Conservation (phyloP, 2,888 invertebrate genomes). For the Pseudolycoriella hygida region DNA sequence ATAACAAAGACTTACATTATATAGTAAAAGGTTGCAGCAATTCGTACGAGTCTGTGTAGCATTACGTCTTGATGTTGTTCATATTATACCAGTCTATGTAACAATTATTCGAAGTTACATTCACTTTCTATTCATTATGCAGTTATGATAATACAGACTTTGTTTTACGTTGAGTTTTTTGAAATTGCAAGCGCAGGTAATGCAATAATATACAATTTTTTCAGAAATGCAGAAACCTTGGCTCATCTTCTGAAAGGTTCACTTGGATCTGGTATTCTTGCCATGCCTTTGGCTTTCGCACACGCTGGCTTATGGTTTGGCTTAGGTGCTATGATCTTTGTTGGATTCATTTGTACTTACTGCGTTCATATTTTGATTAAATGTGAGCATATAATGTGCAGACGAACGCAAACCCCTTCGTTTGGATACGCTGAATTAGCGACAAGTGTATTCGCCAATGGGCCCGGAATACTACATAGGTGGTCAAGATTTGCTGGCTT, state of each 20-base stretch:
- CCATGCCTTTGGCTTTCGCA: conserved; percentile 75
- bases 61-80: no score
- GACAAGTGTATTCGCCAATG: conserved; percentile 71
- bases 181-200: no score
- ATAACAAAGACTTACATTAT: no score
- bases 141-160: no score
- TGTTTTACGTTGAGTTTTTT: no score
- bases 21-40: no score
- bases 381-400: conserved; percentile 63
- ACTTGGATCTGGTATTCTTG: conserved; percentile 88
- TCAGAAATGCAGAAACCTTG: conserved; percentile 73
- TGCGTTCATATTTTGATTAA: conserved; percentile 88
- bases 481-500: conserved; percentile 52
- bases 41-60: no score
- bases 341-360: conserved; percentile 83
- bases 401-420: conserved; percentile 58
- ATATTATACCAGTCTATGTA: no score
- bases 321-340: conserved; percentile 60
- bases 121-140: no score
- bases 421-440: conserved; percentile 83
- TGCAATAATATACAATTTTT: no score
- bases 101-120: no score
- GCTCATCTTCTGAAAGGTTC: conserved; percentile 91
- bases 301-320: conserved; percentile 87
- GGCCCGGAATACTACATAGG: conserved; percentile 50